Base-by-base conservation (phyloP, 2,113 vertebrate genomes). In the Plecotus auritus region DNA sequence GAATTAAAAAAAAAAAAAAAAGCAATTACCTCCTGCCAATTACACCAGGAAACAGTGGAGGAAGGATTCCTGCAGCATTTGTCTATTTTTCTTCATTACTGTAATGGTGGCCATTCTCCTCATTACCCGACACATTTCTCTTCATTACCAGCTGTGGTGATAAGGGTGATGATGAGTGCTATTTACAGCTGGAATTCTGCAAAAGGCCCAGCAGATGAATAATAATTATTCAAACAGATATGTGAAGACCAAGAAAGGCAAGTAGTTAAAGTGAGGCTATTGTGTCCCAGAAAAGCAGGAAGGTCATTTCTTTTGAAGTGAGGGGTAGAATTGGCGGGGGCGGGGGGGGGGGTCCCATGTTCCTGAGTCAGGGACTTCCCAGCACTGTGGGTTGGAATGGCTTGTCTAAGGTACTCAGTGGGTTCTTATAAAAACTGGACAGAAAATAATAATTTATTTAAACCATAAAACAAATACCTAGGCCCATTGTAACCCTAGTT, bases 21-120 rank as follows among this genome's bases (percentile, higher is more conserved):
- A 97, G 45, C 49, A 97, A 95, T 97, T 92, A 77, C n/a, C 76
- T 74, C 28, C 13, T 91, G 85, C 78, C 81, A 96, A 40, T 92
- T 96, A 59, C 18, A 40, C 85, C 82, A 64, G 13, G 4, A 81
- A 90, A 94, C 3, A 18, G 51, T 81, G 28, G 10, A 81, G 77
- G 70, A 95, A 90, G 49, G 51, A 20, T 93, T 96, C 74, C 78
- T 42, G 59, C 4, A 88, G n/a, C 12, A n/a, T 82, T 93, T 85
- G 72, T 18, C 81, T n/a, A 76, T 97, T 98, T 96, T 91, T 97
- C 94, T 97, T 97, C 93, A 93, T 97, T 96, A 66, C 49, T 51
- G 2, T 59, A 35, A 81, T 45, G 93, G 90, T 4, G 89, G 70
- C 51, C 11, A 1, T 88, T 95, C 40, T 96, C 51, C 17, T 91